These are phyloP conservation scores for Eonycteris spelaea DNA, from an alignment of 2,113 vertebrate genomes.

Conservation along the genomic window DNA sequence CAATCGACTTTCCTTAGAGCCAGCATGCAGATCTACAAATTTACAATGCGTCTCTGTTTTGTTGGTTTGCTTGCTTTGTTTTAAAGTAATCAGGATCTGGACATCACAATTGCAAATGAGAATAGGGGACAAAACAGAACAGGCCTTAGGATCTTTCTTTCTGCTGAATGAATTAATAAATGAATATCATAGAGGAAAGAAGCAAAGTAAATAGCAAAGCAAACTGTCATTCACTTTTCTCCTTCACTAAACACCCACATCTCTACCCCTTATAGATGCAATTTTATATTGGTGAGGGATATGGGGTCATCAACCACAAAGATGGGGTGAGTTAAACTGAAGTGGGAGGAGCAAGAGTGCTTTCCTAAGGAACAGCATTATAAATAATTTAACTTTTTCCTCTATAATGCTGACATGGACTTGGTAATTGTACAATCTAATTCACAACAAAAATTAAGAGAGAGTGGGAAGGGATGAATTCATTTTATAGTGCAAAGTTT, in stretches of 20 bases:
- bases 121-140: neutral
- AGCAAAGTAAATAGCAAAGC: neutral
- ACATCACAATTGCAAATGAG: neutral
- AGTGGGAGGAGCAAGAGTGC: neutral
- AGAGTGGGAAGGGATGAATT: neutral
- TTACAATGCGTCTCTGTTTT: neutral
- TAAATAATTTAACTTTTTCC: neutral
- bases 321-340: neutral
- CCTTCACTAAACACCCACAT: too few relatives aligned
- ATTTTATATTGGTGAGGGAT: neutral
- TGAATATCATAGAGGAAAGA: neutral
- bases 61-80: neutral
- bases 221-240: neutral
- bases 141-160: neutral
- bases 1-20: neutral
- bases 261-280: accelerated
- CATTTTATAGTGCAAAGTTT: neutral
- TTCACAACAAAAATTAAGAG: neutral
- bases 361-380: neutral
- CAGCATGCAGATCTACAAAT: neutral
- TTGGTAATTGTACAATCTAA: neutral
- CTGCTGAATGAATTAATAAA: neutral
- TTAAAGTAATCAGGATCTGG: neutral
- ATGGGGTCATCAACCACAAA: neutral
- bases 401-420: neutral